Evolutionary conservation across 2,797 vertebrate species (phyloP), one percentile per base, ranked within the genome.

Genomic region (Sebastolobus altivelis): DNA sequence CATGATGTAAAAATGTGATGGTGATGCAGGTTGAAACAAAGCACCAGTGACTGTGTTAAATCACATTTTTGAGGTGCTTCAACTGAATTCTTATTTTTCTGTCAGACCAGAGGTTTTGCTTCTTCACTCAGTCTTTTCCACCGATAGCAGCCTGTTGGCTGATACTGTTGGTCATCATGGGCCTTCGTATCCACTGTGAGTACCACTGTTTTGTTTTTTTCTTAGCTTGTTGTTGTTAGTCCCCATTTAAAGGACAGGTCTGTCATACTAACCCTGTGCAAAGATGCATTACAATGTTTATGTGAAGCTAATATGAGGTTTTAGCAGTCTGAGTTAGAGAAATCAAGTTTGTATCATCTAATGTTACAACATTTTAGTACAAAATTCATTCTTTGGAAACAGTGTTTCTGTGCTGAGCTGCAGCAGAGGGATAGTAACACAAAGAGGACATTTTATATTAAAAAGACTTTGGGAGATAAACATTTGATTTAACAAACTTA

Each of bases 371-470:
- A 2, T 52, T n/a, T 52, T 9, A 52, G 1, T 0, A 52, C 18
- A 0, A 52, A 52, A 9, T 20, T 1, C 0, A 1, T 0, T 20
- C 46, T 52, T 4, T 38, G 1, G 4, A 4, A 12, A 38, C 11
- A 38, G 37, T 38, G 12, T 38, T 38, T 38, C 37, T 38, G 37
- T 38, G 37, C 11, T 38, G 37, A 38, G 37, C 11, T 38, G 37
- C 11, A 38, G 37, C 37, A 38, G 37, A 38, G 37, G 37, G 37
- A 38, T 12, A 12, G 11, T 11, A 38, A 38, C 37, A 38, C 37
- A 38, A 38, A 38, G 37, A 38, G 37, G 37, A 38, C 0, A 38
- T 38, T 38, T 37, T 37, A 37, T 37, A 11, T 3, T 37, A 12
- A 38, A 38, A 38, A 38, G 37, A 38, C 37, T 38, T 38, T 37